Evolutionary conservation across 2,888 invertebrate genomes (phyloP).

Genomic region (Drosophila cognata): DNA sequence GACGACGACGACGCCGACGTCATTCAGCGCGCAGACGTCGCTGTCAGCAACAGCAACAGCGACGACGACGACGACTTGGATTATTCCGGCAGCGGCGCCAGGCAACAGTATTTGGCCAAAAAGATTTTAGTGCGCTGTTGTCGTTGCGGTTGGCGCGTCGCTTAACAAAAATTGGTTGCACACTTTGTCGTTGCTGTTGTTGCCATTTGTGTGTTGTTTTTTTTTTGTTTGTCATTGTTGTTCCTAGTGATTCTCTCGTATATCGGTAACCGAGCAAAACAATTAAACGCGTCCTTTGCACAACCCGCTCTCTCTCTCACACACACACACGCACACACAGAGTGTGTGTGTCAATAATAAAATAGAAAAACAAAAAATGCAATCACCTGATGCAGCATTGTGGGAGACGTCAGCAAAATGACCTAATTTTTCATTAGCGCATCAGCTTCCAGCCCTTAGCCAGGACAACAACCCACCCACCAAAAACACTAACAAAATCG

Average conservation of each 20-base stretch:
- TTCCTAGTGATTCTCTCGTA: not conserved
- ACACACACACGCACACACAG: not conserved
- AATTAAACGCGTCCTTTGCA: slow-evolving; percentile 8
- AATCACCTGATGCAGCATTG: slow-evolving; percentile 54
- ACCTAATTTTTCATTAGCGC: slow-evolving; percentile 56
- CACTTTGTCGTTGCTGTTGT: not conserved
- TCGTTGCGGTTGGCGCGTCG: slow-evolving; percentile 71
- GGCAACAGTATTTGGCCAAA: slow-evolving; percentile 63
- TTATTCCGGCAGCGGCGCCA: slow-evolving; percentile 32
- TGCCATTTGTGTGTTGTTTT: slow-evolving; percentile 9
- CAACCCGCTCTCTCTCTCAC: not conserved
- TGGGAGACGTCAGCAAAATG: slow-evolving; percentile 53
- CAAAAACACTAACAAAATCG: not conserved
- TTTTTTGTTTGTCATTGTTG: slow-evolving; percentile 8
- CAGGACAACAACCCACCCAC: slow-evolving; percentile 47
- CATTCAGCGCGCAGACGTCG: slow-evolving; percentile 41
- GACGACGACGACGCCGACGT: not conserved
- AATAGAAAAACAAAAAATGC: not conserved
- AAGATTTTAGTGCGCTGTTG: slow-evolving; percentile 70
- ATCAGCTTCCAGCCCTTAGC: slow-evolving; percentile 38
- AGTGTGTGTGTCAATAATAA: slow-evolving; percentile 13
- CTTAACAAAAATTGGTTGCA: slow-evolving; percentile 23
- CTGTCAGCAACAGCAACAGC: slow-evolving; percentile 12
- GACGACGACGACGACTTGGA: slow-evolving; percentile 14
- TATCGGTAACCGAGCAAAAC: slow-evolving; percentile 7